Conservation (phyloP, 2,113 vertebrate species). For the Heterocephalus glaber region DNA sequence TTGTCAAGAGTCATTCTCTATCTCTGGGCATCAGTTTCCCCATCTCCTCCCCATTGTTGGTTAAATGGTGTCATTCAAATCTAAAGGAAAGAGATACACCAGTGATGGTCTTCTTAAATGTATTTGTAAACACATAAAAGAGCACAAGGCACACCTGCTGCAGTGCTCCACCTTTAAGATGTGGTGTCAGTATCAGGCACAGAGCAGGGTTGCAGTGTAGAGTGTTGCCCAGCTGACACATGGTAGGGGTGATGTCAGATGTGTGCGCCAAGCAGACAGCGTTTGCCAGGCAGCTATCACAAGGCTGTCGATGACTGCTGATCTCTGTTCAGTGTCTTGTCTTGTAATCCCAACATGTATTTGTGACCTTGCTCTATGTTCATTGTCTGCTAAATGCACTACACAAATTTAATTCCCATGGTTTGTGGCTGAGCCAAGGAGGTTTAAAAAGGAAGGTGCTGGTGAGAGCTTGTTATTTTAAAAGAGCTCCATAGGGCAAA, state of each 20-base stretch:
- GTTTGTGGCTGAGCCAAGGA: neutral
- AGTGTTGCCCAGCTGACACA: accelerated
- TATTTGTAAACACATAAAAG: neutral
- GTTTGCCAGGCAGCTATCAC: neutral
- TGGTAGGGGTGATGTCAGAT: neutral
- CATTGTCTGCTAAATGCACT: slow-evolving; percentile 65
- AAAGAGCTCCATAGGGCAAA: neutral
- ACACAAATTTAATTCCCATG: slow-evolving; percentile 54
- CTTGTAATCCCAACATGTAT: slow-evolving; percentile 60
- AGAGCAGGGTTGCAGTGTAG: too few species aligned
- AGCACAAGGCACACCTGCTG: too few species aligned
- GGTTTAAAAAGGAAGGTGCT: slow-evolving; percentile 3
- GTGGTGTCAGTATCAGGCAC: too few species aligned
- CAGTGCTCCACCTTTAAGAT: neutral
- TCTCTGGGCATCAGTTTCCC: neutral
- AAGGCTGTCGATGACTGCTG: neutral
- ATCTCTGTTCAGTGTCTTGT: slow-evolving; percentile 37
- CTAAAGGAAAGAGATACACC: neutral
- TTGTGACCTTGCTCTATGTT: slow-evolving; percentile 53
- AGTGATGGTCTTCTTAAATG: neutral
- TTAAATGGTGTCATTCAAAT: neutral
- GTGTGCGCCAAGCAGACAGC: neutral
- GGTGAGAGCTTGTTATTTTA: neutral
- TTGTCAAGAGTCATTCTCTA: neutral
- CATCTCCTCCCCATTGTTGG: neutral